These are phyloP conservation scores for Emydoidea blandingii DNA, from an alignment of 2,797 vertebrate species.

Conservation along the genomic window DNA sequence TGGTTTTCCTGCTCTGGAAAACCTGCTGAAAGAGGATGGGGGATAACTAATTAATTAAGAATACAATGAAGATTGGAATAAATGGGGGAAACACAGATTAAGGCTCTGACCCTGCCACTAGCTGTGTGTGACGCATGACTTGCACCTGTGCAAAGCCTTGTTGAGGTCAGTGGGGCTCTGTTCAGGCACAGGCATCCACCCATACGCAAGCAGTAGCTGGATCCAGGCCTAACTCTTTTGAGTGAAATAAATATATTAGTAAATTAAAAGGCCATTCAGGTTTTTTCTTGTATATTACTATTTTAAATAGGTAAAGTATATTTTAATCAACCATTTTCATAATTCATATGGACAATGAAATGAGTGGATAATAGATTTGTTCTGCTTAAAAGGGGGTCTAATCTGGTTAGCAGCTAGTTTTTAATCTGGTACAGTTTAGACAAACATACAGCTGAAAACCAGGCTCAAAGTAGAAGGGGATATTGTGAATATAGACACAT, in stretches of 20 bases:
- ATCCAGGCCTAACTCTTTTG: not conserved
- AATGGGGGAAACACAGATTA: not conserved
- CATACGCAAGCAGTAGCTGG: not conserved
- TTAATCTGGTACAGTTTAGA: not conserved
- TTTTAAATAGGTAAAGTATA: not conserved
- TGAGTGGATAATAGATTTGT: not conserved
- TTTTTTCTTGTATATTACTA: not conserved
- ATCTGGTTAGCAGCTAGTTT: not conserved
- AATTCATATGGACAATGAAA: not conserved
- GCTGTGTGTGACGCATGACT: not conserved
- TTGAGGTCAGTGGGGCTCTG: not conserved
- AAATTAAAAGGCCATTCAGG: not conserved
- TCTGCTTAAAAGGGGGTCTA: not conserved
- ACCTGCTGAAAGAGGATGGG: conserved; percentile 14
- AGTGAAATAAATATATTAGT: not conserved
- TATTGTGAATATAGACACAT: not conserved
- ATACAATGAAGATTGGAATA: not conserved
- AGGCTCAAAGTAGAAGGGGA: not conserved
- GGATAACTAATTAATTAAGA: not conserved
- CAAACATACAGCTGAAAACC: not conserved
- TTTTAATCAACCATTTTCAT: not conserved
- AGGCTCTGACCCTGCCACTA: not conserved
- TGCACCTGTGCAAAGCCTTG: not conserved
- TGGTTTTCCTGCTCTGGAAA: conserved; percentile 73
- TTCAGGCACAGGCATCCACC: not conserved